Evolutionary conservation across 1,140 invertebrate species (phyloP), one percentile per base, ranked within the genome.

Genomic region (Drosophila miranda): DNA sequence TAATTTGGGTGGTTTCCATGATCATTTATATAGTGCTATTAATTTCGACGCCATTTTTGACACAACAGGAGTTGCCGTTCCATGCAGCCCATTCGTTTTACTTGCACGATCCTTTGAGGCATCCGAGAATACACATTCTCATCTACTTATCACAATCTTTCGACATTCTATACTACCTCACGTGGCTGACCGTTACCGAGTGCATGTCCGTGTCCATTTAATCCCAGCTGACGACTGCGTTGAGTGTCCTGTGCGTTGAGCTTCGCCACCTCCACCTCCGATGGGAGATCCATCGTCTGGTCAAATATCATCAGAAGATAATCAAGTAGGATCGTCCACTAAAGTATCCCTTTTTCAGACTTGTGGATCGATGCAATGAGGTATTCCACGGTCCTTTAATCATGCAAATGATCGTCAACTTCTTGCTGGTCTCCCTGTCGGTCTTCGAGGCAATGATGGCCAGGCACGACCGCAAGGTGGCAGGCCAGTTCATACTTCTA

Each of bases 361-460:
- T 79, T 3, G 56, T 67, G 0, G 50, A 68, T 3, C 52, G 46
- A 9, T 28, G 42, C n/a, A 84, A 84, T 45, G 9, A 62, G 0
- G 60, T 84, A 1, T 80, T 80, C 21, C 77, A 61, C 26, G 28
- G 6, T 1, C 55, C 73, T 5, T 41, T 75, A 4, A 73, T 80
- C 5, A 54, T 46, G 50, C 82, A 86, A 26, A 50, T 86, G 48
- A 6, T 67, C 2, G 41, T 61, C 1, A 53, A 56, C 8, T 77
- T 86, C 2, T n/a, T 74, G 1, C 41, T 81, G 2, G 53, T 86
- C 7, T 66, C 73, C 1, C 41, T 84, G 19, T 77, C 77, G 0
- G 56, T 74, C 9, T 77, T 86, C 2, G 61, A 62, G 45, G 51
- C 60, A 0, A 14, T 83, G 13, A 62, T 49, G 2, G 52, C 66